Conservation (phyloP, 2,888 invertebrate species). For the Drosophila subquinaria region DNA sequence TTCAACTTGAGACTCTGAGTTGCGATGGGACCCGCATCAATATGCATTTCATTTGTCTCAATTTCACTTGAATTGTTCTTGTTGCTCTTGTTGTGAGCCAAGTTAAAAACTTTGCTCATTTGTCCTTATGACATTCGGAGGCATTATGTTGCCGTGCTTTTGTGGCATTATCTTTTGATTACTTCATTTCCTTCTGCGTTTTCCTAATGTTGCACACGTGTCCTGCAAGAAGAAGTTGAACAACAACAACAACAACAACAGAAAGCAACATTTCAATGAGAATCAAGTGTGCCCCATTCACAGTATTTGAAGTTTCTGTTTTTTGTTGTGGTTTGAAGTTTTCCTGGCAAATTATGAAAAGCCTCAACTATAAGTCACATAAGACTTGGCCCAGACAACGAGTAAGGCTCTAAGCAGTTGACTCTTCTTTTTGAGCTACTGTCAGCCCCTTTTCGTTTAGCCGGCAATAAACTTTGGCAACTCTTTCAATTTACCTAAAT, state of each 20-base stretch:
- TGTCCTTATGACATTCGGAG: slow-evolving; percentile 59
- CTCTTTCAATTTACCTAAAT: slow-evolving; percentile 74
- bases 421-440: slow-evolving; percentile 31
- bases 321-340: slow-evolving; percentile 2
- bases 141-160: slow-evolving; percentile 42
- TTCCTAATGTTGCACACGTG: slow-evolving; percentile 62
- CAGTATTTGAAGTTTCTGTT: slow-evolving; percentile 34
- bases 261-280: slow-evolving; percentile 14
- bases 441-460: slow-evolving; percentile 66
- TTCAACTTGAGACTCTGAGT: slow-evolving; percentile 28
- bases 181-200: slow-evolving; percentile 65
- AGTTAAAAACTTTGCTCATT: slow-evolving; percentile 66
- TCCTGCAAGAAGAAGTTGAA: slow-evolving; percentile 15
- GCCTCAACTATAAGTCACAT: slow-evolving; percentile 60
- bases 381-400: slow-evolving; percentile 32
- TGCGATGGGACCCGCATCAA: slow-evolving; percentile 46
- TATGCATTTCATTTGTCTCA: slow-evolving; percentile 51
- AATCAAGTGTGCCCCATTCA: slow-evolving; percentile 39
- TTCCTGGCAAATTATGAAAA: slow-evolving; percentile 67
- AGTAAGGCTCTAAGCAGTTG: slow-evolving; percentile 28
- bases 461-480: slow-evolving; percentile 77
- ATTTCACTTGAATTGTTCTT: slow-evolving; percentile 33
- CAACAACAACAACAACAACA: not conserved
- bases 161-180: slow-evolving; percentile 80
- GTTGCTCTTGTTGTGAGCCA: slow-evolving; percentile 8